phyloP scores from a whole-genome alignment of 2,888 invertebrate genomes.

The Yponomeuta cagnagella region DNA sequence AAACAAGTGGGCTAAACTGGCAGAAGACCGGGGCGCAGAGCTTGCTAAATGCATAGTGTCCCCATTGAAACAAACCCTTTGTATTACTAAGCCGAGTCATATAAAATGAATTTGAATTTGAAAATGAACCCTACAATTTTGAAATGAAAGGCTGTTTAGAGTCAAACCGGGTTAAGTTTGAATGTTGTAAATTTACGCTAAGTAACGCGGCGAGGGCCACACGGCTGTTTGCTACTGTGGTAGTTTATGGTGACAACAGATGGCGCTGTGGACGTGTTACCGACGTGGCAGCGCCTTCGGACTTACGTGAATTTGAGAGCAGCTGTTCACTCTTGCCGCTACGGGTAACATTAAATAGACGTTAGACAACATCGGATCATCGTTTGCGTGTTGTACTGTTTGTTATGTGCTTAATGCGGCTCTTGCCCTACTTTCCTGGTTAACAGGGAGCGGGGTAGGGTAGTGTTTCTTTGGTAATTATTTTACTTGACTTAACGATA shows the following conservation, averaged over 20 bases:
- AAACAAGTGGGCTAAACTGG: too few species aligned
- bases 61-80: too few species aligned
- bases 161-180: too few species aligned
- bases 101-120: too few species aligned
- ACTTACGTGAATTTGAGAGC: background rate
- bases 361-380: slow-evolving; percentile 3
- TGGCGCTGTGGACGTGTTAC: slow-evolving; percentile 27
- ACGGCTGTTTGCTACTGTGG: slow-evolving; percentile 12
- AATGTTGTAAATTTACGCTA: too few species aligned
- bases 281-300: slow-evolving; percentile 8
- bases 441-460: background rate
- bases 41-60: too few species aligned
- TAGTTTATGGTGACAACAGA: slow-evolving; percentile 50
- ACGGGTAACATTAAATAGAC: background rate
- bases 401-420: background rate
- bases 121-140: too few species aligned
- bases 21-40: too few species aligned
- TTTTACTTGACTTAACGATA: too few species aligned
- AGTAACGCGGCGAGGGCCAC: background rate
- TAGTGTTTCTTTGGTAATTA: background rate
- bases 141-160: too few species aligned
- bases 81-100: too few species aligned
- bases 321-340: background rate
- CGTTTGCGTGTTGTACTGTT: background rate
- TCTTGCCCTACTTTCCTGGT: background rate